Conservation (phyloP, 2,888 invertebrate genomes). For the Patella pellucida region DNA sequence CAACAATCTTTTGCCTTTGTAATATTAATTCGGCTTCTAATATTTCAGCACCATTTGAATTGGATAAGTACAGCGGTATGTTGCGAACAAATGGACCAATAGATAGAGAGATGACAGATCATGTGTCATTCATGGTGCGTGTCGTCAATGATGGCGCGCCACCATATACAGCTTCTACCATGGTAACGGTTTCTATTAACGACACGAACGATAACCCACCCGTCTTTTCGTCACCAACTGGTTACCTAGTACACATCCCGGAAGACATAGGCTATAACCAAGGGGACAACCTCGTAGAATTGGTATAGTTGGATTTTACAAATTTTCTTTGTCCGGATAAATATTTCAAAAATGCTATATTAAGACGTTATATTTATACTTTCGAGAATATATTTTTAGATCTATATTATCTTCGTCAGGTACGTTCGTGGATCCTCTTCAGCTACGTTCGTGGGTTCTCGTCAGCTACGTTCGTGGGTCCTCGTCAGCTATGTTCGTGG, state of each 20-base stretch:
- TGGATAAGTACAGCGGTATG: conserved; percentile 11
- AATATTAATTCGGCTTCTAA: no score
- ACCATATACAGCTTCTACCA: conserved; percentile 22
- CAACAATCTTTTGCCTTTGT: no score
- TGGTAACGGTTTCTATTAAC: conserved; percentile 21
- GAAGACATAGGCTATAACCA: conserved; percentile 16
- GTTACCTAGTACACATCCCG: conserved; percentile 21
- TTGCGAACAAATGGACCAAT: conserved; percentile 12
- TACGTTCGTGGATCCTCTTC: no score
- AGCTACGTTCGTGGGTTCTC: no score
- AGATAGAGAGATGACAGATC: conserved; percentile 18
- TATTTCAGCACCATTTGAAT: not conserved
- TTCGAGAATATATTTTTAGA: no score
- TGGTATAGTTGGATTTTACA: conserved; percentile 4
- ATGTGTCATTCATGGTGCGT: conserved; percentile 15
- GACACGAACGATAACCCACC: conserved; percentile 24
- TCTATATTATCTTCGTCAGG: no score
- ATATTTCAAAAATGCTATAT: no score
- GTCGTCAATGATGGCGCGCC: conserved; percentile 24
- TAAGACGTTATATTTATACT: no score
- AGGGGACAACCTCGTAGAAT: conserved; percentile 1
- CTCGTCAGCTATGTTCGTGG: no score
- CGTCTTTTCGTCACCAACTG: conserved; percentile 15
- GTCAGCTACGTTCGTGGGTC: no score
- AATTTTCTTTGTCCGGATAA: no score